Base-by-base conservation (phyloP, 2,888 invertebrate species). In the Luperina testacea region DNA sequence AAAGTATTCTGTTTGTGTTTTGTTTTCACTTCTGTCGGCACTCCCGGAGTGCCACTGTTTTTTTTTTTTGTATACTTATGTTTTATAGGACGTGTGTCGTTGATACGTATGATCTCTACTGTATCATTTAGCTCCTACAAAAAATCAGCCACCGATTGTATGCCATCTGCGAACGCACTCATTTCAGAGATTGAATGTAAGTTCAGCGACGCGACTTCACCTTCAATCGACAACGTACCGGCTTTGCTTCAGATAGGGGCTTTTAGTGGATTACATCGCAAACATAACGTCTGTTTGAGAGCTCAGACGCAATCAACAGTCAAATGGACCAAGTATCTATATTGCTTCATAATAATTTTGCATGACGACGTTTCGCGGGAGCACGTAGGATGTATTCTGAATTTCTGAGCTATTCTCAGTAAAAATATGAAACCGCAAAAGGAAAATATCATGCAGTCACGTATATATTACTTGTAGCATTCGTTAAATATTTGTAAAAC, bases 191-290 rank as follows among this genome's bases (percentile, higher is more conserved):
- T 59, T 64, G 42, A 72, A 65, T 27, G 27, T 69, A 72, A 65
- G 68, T 78, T 75, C 53, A n/a, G 45, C 24, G 53, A 61, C 0
- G 48, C 24, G 38, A 45, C 51, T 38, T 67, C 57, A 72, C 75
- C 75, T 75, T 81, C 79, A 81, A 77, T 72, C 15, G 27, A n/a
- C 48, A n/a, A 42, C 53, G 38, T 42, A 61, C 71, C 9, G 51
- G 63, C 53, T 74, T 68, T 73, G 71, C 8, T 42, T 77, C 13
- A 63, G 65, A 67, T 61, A 80, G 32, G 0, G 63, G 72, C 61
- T 78, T 78, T 78, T 73, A 80, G 42, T 38, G 27, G 27, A 78
- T 77, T 65, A 53, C 11, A 24, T n/a, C 63, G 11, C 63, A 45
- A 70, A 74, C 45, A 32, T 24, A 70, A 68, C 27, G 20, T 71